Evolutionary conservation across 2,888 invertebrate species (phyloP).

Genomic region (Megamerina dolium): DNA sequence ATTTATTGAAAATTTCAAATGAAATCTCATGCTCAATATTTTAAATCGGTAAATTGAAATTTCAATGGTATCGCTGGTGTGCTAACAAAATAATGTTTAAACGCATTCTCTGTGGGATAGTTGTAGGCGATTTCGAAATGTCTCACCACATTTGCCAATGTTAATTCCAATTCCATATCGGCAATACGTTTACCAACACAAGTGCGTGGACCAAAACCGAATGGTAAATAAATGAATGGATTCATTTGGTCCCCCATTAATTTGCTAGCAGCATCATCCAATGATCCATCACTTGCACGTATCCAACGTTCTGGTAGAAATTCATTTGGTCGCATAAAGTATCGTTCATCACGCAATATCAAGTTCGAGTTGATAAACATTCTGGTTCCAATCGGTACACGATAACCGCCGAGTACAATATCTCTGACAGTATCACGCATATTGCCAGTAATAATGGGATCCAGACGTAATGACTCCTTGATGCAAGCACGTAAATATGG

Average conservation of each 20-base stretch:
- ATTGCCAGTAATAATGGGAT: slow-evolving; percentile 58
- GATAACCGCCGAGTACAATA: slow-evolving; percentile 59
- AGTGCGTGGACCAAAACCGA: slow-evolving; percentile 49
- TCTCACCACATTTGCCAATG: slow-evolving; percentile 48
- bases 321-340: slow-evolving; percentile 58
- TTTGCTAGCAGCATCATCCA: slow-evolving; percentile 59
- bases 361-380: slow-evolving; percentile 69
- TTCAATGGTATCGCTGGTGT: slow-evolving; percentile 40
- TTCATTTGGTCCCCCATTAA: slow-evolving; percentile 23
- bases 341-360: slow-evolving; percentile 54
- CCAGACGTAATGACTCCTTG: slow-evolving; percentile 64
- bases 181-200: slow-evolving; percentile 68
- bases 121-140: slow-evolving; percentile 46
- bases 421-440: slow-evolving; percentile 55
- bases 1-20: no score
- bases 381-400: slow-evolving; percentile 61
- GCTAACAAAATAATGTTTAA: slow-evolving; percentile 31
- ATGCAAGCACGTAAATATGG: slow-evolving; percentile 67
- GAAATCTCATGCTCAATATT: no score
- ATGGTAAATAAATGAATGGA: slow-evolving; percentile 37
- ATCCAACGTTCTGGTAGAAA: slow-evolving; percentile 75
- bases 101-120: slow-evolving; percentile 35
- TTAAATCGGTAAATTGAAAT: slow-evolving; percentile 38
- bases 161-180: slow-evolving; percentile 60
- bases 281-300: slow-evolving; percentile 49